These are phyloP conservation scores for Litoditis marina DNA, from an alignment of 2,888 invertebrate species.

Conservation along the genomic window DNA sequence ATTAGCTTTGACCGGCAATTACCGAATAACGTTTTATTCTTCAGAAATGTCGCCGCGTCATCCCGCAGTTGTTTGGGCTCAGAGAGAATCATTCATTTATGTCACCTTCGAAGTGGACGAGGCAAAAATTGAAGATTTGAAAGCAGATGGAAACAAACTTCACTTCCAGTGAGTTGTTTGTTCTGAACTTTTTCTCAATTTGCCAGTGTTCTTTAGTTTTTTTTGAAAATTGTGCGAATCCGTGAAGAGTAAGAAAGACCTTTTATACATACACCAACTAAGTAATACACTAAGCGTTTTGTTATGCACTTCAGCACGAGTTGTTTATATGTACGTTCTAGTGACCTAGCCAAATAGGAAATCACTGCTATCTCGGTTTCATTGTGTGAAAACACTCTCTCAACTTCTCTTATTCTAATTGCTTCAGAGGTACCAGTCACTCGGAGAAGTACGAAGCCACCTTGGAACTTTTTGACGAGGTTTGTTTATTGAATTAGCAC, in stretches of 20 bases:
- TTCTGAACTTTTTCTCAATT: neutral
- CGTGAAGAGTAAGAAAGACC: too few relatives aligned
- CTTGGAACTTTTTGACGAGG: constrained; percentile 78
- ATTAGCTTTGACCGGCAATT: too few relatives aligned
- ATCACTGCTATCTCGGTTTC: neutral
- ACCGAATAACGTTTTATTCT: too few relatives aligned
- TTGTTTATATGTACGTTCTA: too few relatives aligned
- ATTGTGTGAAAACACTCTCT: neutral
- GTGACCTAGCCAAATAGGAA: too few relatives aligned
- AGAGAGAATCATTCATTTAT: constrained; percentile 77
- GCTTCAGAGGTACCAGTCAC: constrained; percentile 74
- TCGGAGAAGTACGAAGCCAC: constrained; percentile 81
- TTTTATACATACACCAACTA: too few relatives aligned
- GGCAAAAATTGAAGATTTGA: constrained; percentile 49
- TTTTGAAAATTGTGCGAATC: too few relatives aligned
- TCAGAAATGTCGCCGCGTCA: constrained; percentile 43
- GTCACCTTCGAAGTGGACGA: constrained; percentile 87
- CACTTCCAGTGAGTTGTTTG: constrained; percentile 51
- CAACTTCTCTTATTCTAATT: too few relatives aligned
- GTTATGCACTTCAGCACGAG: too few relatives aligned
- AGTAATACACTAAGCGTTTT: too few relatives aligned
- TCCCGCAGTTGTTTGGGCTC: constrained; percentile 90
- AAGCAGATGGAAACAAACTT: constrained; percentile 46
- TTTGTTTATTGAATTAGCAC: too few relatives aligned
- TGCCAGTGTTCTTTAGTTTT: neutral